phyloP scores from a whole-genome alignment of 2,888 invertebrate species.

The Laothoe populi region DNA sequence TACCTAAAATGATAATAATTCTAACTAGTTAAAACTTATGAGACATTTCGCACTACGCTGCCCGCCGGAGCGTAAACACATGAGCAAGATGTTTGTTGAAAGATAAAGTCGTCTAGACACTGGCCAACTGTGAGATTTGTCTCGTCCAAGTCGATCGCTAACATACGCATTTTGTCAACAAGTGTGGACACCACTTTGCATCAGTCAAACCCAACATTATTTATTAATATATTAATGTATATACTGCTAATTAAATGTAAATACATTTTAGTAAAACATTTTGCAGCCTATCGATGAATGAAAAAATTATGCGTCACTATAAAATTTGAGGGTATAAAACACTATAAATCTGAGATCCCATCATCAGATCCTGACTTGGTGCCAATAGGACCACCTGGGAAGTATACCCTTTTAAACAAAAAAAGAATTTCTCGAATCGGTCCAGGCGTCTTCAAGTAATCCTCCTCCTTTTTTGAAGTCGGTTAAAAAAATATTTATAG shows the following conservation, averaged over 20 bases:
- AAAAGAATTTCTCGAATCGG: too few species aligned
- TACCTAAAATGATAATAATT: not conserved
- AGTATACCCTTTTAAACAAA: too few species aligned
- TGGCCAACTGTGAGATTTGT: conserved; percentile 44
- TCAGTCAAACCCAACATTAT: conserved; percentile 41
- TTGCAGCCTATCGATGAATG: not conserved
- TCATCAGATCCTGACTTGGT: too few species aligned
- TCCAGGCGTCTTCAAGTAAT: too few species aligned
- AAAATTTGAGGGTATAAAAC: too few species aligned
- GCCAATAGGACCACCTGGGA: too few species aligned
- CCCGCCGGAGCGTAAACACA: conserved; percentile 39
- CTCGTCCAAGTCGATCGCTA: conserved; percentile 34
- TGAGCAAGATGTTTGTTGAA: conserved; percentile 36
- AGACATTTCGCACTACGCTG: conserved; percentile 25
- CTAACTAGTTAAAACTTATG: conserved; percentile 19
- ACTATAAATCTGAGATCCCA: too few species aligned
- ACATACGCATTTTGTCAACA: conserved; percentile 34
- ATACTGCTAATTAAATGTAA: conserved; percentile 19
- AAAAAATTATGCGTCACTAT: too few species aligned
- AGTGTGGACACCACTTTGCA: conserved; percentile 42
- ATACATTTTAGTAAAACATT: not conserved
- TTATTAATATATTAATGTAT: conserved; percentile 37
- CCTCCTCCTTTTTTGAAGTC: too few species aligned
- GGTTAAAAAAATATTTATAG: not conserved
- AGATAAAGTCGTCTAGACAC: conserved; percentile 60